A percentile compares a stretch with the other conserved stretches of the same genome.
These are phyloP conservation scores for Hermatobates lingyangjiaoensis DNA, from an alignment of 1,140 invertebrate genomes.

Conservation along the genomic window DNA sequence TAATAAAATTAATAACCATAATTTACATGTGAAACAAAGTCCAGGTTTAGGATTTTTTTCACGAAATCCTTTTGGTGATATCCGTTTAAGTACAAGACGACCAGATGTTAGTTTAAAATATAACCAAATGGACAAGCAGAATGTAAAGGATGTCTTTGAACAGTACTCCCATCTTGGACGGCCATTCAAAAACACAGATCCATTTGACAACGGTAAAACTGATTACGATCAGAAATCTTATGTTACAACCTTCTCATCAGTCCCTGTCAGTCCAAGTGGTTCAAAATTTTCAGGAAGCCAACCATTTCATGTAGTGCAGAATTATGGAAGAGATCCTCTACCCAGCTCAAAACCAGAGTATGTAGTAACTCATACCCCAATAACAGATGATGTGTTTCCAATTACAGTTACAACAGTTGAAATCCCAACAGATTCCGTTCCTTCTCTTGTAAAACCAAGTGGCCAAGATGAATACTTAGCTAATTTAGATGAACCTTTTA, in stretches of 20 bases:
- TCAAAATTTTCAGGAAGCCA: constrained; percentile 8
- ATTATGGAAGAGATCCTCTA: not conserved
- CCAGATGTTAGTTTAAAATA: constrained; percentile 7
- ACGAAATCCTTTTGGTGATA: constrained; percentile 10
- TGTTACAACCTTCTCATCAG: constrained; percentile 8
- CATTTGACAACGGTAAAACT: not conserved
- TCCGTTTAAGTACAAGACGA: constrained; percentile 8
- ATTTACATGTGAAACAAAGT: not conserved
- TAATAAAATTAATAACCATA: not conserved
- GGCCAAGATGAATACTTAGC: not conserved
- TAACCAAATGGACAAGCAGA: not conserved
- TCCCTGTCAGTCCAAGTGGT: not conserved
- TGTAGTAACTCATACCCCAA: not conserved
- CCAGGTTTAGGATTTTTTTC: not conserved
- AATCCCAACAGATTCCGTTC: constrained; percentile 6
- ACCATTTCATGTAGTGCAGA: constrained; percentile 2
- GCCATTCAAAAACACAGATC: constrained; percentile 13
- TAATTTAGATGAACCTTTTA: not conserved
- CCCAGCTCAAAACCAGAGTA: constrained; percentile 4
- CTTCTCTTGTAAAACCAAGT: not conserved
- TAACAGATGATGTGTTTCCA: constrained; percentile 4
- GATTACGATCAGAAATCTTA: not conserved
- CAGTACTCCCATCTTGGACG: constrained; percentile 15
- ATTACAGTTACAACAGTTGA: constrained; percentile 15
- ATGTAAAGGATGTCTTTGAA: constrained; percentile 13